Evolutionary conservation across 2,888 invertebrate species (phyloP), one percentile per base, ranked within the genome.

Genomic region (Orchesellides sinensis): DNA sequence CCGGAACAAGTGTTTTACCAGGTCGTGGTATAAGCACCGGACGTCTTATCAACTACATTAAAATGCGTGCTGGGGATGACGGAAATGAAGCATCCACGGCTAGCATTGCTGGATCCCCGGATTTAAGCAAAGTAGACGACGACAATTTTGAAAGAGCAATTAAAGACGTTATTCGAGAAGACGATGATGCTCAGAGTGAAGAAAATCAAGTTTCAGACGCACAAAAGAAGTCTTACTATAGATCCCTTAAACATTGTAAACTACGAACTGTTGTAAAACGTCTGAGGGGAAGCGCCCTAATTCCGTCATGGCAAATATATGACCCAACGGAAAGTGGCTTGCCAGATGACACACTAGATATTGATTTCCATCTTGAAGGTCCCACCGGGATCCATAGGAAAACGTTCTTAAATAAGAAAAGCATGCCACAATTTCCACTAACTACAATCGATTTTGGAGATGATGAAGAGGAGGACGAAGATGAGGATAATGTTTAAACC

Each of bases 131-230:
- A 21, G 40, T 2, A 12, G 77, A 66, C 19, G 68, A 77, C n/a
- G 68, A 56, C 1, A 21, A 25, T 2, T 66, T 49, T 66, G 77
- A 77, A 27, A 2, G 56, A 40, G 70, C 70, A 8, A 56, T 70
- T 21, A 23, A 45, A 17, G 70, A 54, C 19, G 23, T 70, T n/a
- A 4, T 56, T 14, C 17, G 32, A n/a, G 65, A 74, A 14, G 75
- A 75, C 14, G 75, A 75, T 3, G 27, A 66, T 12, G 40, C n/a
- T n/a, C n/a, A 40, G 40, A 49, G 68, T 1, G 66, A 23, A 8
- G 68, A 66, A n/a, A 32, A 40, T 6, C 65, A 77, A 35, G 32
- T 68, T 1, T 68, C 68, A n/a, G 68, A 68, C 8, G 68, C 68
- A 2, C 68, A 68, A 17, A 68, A 68, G 19, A 68, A 68, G 19